phyloP scores from a whole-genome alignment of 2,113 vertebrate species.

The Dicentrarchus labrax region DNA sequence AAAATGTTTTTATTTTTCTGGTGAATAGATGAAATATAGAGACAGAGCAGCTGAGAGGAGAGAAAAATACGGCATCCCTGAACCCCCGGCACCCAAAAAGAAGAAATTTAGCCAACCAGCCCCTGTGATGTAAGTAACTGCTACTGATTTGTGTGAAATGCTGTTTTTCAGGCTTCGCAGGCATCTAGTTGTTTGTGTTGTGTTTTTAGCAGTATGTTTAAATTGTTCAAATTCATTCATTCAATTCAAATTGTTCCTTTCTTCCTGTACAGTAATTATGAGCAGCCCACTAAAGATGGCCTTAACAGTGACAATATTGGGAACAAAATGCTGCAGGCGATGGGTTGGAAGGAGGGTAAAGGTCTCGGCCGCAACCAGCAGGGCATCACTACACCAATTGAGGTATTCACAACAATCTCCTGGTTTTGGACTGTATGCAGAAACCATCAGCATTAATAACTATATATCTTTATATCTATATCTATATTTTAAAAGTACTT shows the following conservation, averaged over 20 bases:
- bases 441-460: background rate
- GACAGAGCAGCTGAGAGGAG: constrained; percentile 96
- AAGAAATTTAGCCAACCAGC: constrained; percentile 93
- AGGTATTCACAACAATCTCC: constrained; percentile 82
- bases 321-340: constrained; percentile 99
- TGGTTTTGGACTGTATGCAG: background rate
- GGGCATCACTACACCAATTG: constrained; percentile 96
- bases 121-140: constrained; percentile 88
- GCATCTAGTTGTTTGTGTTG: background rate
- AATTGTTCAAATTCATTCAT: too few relatives aligned
- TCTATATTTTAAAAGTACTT: background rate
- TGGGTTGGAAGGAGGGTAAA: constrained; percentile 99
- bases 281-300: constrained; percentile 98
- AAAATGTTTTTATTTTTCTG: background rate
- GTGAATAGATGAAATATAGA: constrained; percentile 93
- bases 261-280: constrained; percentile 89
- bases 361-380: constrained; percentile 97
- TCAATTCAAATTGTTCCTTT: background rate
- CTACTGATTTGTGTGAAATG: background rate
- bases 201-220: background rate
- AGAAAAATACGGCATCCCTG: constrained; percentile 98
- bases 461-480: background rate
- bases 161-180: background rate
- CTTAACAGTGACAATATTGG: constrained; percentile 98
- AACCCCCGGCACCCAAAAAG: constrained; percentile 96